Conservation (phyloP, 2,888 invertebrate genomes). For the Crematogaster levior region DNA sequence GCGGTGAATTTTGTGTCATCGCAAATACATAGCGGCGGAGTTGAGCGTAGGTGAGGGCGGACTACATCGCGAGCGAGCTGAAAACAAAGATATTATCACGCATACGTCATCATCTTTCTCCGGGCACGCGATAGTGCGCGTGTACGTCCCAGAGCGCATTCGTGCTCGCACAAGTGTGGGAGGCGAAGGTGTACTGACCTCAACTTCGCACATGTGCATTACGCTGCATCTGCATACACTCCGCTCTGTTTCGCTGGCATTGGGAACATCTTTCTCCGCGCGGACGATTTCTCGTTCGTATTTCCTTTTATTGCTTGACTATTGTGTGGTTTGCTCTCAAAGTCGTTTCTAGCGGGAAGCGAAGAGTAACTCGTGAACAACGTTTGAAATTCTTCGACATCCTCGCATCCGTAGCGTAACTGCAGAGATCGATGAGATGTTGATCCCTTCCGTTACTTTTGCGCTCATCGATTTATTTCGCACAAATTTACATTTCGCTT, state of each 20-base stretch:
- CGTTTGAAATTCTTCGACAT: conserved; percentile 11
- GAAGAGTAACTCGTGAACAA: background rate
- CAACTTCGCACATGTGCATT: conserved; percentile 29
- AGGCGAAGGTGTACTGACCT: conserved; percentile 40
- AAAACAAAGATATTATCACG: conserved; percentile 48
- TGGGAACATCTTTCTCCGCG: conserved; percentile 10
- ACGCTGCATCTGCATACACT: conserved; percentile 4
- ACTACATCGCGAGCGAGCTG: conserved; percentile 9
- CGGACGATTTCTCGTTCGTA: conserved; percentile 40
- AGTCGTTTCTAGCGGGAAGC: conserved; percentile 48
- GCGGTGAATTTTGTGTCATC: conserved; percentile 40
- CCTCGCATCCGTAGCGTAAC: background rate
- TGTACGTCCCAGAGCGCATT: conserved; percentile 19
- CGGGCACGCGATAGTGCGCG: conserved; percentile 33
- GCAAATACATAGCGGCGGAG: conserved; percentile 32
- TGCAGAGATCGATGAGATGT: background rate
- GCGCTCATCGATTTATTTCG: background rate
- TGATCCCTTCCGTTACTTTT: background rate
- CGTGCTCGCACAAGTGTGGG: background rate
- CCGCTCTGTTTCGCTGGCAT: conserved; percentile 28
- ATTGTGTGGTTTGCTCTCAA: conserved; percentile 40
- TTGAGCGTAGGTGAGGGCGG: conserved; percentile 6
- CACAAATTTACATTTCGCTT: background rate
- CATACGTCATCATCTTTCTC: conserved; percentile 45
- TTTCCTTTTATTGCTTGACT: conserved; percentile 36